Evolutionary conservation across 2,888 invertebrate genomes (phyloP).

Genomic region (Brachypterus glaber): DNA sequence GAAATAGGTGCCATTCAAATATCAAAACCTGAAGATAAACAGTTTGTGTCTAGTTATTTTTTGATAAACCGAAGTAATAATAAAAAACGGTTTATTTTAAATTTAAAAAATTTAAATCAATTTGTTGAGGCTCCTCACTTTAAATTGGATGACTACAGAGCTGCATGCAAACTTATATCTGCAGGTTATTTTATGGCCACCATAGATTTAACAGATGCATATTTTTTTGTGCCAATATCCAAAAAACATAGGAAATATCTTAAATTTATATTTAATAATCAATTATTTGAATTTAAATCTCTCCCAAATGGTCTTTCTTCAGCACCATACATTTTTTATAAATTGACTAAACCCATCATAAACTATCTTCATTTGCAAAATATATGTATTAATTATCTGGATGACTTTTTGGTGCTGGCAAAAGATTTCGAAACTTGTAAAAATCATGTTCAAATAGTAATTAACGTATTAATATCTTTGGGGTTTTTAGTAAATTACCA

Average conservation of each 20-base stretch:
- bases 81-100: neutral
- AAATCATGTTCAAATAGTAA: too few species aligned
- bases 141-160: neutral
- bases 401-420: neutral
- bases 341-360: too few species aligned
- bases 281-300: neutral
- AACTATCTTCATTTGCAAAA: too few species aligned
- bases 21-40: too few species aligned
- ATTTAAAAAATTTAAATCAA: slow-evolving; percentile 4
- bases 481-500: too few species aligned
- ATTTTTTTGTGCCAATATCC: neutral
- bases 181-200: neutral
- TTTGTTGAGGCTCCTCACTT: neutral
- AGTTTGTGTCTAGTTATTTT: neutral
- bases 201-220: slow-evolving; percentile 2
- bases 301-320: neutral
- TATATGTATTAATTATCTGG: neutral
- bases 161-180: neutral
- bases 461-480: too few species aligned
- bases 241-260: neutral
- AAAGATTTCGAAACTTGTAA: too few species aligned
- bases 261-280: neutral
- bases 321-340: neutral
- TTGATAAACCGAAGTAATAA: neutral
- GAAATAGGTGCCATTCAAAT: too few species aligned